phyloP scores from a whole-genome alignment of 2,113 vertebrate species.

The Mormoops blainvillei region DNA sequence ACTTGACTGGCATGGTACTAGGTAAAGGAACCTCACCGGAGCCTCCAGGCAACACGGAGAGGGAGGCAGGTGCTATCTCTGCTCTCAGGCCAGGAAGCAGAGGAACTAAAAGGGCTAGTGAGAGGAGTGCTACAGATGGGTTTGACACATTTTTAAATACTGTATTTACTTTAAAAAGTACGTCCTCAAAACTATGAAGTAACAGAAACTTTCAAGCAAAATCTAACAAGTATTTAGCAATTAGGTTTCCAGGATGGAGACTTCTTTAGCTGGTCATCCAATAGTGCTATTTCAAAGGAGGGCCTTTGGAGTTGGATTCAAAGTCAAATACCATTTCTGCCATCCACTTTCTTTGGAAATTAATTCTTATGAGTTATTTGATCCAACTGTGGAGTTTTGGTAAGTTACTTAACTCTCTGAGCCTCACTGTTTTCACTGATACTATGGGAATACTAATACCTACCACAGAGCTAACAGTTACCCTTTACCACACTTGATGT shows the following conservation, averaged over 20 bases:
- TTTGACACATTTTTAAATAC: neutral
- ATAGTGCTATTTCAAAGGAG: neutral
- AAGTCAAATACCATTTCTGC: neutral
- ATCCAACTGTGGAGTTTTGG: neutral
- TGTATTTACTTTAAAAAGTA: neutral
- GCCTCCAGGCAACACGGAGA: neutral
- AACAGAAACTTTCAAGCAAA: neutral
- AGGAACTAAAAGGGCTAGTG: neutral
- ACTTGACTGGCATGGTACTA: rapidly evolving
- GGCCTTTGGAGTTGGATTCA: neutral
- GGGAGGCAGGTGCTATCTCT: neutral
- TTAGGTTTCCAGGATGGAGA: neutral
- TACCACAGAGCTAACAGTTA: neutral
- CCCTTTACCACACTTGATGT: neutral
- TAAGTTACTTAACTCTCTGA: neutral
- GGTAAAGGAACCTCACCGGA: neutral
- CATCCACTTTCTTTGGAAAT: neutral
- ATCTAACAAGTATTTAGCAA: neutral
- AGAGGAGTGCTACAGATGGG: neutral
- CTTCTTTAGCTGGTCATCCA: neutral
- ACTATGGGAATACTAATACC: neutral
- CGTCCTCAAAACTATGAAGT: neutral
- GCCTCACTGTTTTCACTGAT: neutral
- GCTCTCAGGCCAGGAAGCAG: neutral
- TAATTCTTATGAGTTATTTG: neutral